Conservation (phyloP, 2,113 vertebrate genomes). For the Mungos mungo region DNA sequence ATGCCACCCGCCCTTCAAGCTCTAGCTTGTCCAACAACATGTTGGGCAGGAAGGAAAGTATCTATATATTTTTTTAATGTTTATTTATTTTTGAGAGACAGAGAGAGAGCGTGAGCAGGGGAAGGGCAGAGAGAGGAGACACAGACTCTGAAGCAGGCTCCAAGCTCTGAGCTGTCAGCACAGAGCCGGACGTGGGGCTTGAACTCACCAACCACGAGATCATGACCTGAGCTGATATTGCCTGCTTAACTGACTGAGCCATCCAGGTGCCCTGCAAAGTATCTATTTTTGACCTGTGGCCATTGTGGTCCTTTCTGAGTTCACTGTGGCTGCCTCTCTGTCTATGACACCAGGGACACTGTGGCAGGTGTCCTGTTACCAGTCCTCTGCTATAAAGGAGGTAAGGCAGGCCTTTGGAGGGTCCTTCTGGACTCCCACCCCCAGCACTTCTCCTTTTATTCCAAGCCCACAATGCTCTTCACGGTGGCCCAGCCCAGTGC, state of each 20-base stretch:
- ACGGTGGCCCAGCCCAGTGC: background rate
- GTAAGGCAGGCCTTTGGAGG: background rate
- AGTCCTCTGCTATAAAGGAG: background rate
- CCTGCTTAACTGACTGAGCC: too few relatives aligned
- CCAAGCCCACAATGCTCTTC: background rate
- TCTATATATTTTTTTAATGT: background rate
- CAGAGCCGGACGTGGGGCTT: too few relatives aligned
- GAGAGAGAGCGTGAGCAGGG: too few relatives aligned
- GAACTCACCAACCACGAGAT: too few relatives aligned
- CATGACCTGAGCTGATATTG: too few relatives aligned
- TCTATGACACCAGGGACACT: background rate
- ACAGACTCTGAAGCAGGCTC: too few relatives aligned
- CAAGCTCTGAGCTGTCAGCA: too few relatives aligned
- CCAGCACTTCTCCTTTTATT: background rate
- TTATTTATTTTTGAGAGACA: too few relatives aligned
- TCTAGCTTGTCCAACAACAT: background rate
- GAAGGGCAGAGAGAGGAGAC: too few relatives aligned
- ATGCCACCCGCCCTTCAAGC: background rate
- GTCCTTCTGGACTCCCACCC: background rate
- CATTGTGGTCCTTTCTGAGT: background rate
- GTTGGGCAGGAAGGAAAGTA: background rate
- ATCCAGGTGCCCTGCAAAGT: too few relatives aligned
- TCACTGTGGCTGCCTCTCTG: background rate
- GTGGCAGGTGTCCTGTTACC: background rate
- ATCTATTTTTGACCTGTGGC: background rate